Percentiles rank a stretch among this genome's conserved stretches.
Evolutionary conservation across 2,113 vertebrate genomes (phyloP).

Genomic region (Scomber colias): DNA sequence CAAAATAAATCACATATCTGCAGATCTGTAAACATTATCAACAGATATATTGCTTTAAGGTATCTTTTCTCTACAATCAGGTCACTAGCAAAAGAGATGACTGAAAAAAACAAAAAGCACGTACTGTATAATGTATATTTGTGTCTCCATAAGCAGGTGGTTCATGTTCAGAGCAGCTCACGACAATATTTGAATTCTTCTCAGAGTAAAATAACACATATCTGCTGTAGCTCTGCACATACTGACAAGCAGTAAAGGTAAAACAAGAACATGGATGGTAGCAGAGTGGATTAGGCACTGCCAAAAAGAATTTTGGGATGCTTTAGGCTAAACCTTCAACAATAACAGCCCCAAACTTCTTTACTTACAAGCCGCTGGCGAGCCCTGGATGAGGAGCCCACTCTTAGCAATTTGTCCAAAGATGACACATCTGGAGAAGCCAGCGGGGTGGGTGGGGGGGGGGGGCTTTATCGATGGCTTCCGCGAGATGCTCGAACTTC

Average conservation of each 20-base stretch:
- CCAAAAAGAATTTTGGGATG: constrained; percentile 45
- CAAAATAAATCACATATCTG: no score
- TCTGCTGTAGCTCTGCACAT: constrained; percentile 12
- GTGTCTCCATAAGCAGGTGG: neutral
- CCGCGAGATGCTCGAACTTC: neutral
- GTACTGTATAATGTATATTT: neutral
- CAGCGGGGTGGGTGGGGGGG: neutral
- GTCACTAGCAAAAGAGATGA: neutral
- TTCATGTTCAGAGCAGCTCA: neutral
- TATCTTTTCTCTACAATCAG: no score
- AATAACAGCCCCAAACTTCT: constrained; percentile 48
- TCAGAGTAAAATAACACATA: neutral
- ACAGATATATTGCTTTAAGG: no score
- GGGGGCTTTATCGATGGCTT: constrained; percentile 24
- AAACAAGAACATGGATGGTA: constrained; percentile 1
- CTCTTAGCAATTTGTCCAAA: constrained; percentile 30
- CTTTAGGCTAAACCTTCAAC: constrained; percentile 66
- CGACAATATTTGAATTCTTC: neutral
- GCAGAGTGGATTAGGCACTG: neutral
- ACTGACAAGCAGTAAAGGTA: neutral
- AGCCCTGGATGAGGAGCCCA: constrained; percentile 27
- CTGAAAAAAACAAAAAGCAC: neutral
- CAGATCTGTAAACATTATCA: no score
- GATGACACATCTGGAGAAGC: constrained; percentile 24
- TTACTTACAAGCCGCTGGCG: constrained; percentile 45